Base-by-base conservation (phyloP, 2,113 vertebrate genomes). In the Odontophorus gujanensis region DNA sequence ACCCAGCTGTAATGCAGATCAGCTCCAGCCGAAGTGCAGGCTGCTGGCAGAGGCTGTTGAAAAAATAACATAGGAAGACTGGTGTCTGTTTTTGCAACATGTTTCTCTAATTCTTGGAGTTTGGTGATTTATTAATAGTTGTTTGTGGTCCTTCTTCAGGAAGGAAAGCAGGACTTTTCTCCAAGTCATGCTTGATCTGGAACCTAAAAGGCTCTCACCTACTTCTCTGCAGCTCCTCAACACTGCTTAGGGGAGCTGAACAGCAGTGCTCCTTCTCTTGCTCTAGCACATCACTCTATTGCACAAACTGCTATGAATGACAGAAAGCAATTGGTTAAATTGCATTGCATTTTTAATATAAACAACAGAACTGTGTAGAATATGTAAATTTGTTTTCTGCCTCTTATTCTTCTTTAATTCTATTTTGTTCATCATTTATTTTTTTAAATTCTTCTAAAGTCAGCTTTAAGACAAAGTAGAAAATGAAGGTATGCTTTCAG, bases 321-420 rank as follows among this genome's bases (percentile, higher is more conserved):
- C 42, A 69, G 76, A 88, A 89, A 96, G 59, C 79, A 89, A 89
- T 93, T 92, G 78, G 63, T 81, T 93, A 89, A 95, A 92, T 85
- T 53, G 15, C 30, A 62, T 92, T 88, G 93, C 34, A 69, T 81
- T 87, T 87, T 85, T 90, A 55, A 81, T 95, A 84, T 82, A 89
- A 92, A 50, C 50, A 81, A 78, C 61, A 89, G 51, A 93, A 93
- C 40, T 8, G 36, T 16, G 12, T 51, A 58, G 61, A 85, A 48
- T 63, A 82, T 2, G 0, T 63, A 69, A 76, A 89, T 87, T 90
- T 77, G 38, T 74, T 96, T 96, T 96, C 93, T 75, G 45, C 25
- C 81, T 89, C 83, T 93, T 90, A 69, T 59, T 83, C 81, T 92
- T 71, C 76, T 92, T 96, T 92, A 95, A 94, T 89, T 91, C 25